These are phyloP conservation scores for Anoura caudifer DNA, from an alignment of 2,113 vertebrate genomes.

Conservation along the genomic window DNA sequence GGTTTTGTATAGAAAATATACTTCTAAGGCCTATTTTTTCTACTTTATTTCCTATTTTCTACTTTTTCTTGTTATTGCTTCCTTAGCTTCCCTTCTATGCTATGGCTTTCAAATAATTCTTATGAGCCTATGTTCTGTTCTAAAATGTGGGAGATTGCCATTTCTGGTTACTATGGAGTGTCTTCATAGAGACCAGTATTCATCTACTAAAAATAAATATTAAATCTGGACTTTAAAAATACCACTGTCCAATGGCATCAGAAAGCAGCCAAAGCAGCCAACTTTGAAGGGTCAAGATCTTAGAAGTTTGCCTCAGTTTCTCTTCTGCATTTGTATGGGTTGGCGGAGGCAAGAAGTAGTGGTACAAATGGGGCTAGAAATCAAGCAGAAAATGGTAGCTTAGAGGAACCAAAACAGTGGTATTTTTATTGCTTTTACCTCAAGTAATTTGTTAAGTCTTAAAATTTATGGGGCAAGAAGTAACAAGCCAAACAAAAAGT, in stretches of 20 bases:
- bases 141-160: neutral
- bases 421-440: neutral
- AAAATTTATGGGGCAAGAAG: neutral
- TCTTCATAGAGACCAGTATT: neutral
- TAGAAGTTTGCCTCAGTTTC: no score
- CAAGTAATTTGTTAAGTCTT: neutral
- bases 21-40: neutral
- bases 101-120: neutral
- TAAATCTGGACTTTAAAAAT: neutral
- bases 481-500: neutral
- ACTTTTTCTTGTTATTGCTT: neutral
- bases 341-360: accelerated
- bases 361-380: neutral
- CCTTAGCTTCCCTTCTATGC: neutral
- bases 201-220: neutral
- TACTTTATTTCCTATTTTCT: neutral
- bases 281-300: neutral
- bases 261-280: neutral
- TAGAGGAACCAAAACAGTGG: neutral
- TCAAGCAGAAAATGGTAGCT: neutral
- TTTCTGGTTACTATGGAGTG: neutral
- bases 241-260: neutral
- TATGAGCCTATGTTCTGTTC: neutral
- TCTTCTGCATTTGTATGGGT: neutral
- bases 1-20: neutral